phyloP scores from a whole-genome alignment of 2,888 invertebrate genomes.

The Diarsia brunnea region DNA sequence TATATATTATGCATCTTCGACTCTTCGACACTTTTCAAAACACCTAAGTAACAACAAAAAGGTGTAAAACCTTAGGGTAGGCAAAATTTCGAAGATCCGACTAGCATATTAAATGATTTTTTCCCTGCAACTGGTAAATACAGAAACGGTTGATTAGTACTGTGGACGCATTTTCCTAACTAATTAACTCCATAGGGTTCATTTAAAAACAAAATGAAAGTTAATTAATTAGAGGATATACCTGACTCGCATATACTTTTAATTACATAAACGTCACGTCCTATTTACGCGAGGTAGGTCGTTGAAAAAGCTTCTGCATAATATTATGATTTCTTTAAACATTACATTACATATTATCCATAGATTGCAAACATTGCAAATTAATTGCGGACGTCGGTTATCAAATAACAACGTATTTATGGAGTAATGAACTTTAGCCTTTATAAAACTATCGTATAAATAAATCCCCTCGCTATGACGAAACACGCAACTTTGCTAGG shows the following conservation, averaged over 20 bases:
- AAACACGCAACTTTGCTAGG: slow-evolving; percentile 12
- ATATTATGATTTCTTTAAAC: background rate
- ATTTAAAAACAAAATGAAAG: slow-evolving; percentile 11
- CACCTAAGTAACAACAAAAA: slow-evolving; percentile 32
- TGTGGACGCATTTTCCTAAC: background rate
- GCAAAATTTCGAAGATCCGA: slow-evolving; percentile 5
- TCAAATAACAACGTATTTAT: background rate
- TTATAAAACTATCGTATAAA: slow-evolving; percentile 7
- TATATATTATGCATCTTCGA: background rate
- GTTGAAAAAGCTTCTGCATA: background rate
- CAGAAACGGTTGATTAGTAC: slow-evolving; percentile 8
- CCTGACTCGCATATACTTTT: slow-evolving; percentile 15
- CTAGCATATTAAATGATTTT: slow-evolving; percentile 35
- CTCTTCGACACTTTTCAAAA: slow-evolving; percentile 18
- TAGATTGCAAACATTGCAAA: background rate
- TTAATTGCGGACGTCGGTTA: background rate
- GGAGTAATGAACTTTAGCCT: slow-evolving; percentile 35
- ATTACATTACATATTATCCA: background rate
- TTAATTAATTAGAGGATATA: slow-evolving; percentile 18
- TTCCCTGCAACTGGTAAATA: slow-evolving; percentile 7
- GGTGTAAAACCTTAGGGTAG: background rate
- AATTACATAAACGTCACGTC: background rate
- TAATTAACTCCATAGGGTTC: slow-evolving; percentile 28
- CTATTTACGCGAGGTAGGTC: background rate
- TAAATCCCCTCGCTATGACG: slow-evolving; percentile 7